Conservation (phyloP, 92 coral and sea anemone species). For the Porites divaricata region DNA sequence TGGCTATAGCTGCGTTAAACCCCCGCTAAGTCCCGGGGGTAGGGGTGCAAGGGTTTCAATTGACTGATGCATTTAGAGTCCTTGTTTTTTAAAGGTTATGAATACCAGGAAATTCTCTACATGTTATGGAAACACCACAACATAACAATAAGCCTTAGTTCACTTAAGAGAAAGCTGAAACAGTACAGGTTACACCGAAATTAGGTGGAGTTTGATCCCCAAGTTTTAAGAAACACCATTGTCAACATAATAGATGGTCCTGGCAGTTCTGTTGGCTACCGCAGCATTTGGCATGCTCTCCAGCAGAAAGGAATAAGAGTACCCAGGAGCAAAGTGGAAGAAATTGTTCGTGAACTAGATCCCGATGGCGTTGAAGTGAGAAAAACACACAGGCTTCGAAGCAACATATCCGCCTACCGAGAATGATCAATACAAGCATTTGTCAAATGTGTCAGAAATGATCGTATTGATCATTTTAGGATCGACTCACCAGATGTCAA, state of each 20-base stretch:
- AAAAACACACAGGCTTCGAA: too few relatives aligned
- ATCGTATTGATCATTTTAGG: too few relatives aligned
- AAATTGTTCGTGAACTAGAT: conserved; percentile 40
- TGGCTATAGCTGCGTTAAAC: too few relatives aligned
- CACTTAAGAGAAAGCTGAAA: conserved; percentile 47
- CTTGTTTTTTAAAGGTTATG: conserved; percentile 40
- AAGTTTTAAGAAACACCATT: conserved; percentile 7
- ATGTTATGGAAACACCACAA: background rate
- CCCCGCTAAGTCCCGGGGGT: too few relatives aligned
- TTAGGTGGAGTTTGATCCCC: conserved; percentile 35
- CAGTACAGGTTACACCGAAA: conserved; percentile 36
- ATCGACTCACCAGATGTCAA: too few relatives aligned
- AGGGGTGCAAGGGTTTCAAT: too few relatives aligned
- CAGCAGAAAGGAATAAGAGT: conserved; percentile 33
- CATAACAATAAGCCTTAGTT: conserved; percentile 37
- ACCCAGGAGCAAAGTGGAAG: conserved; percentile 39
- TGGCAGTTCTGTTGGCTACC: conserved; percentile 46
- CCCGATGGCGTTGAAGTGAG: conserved; percentile 51
- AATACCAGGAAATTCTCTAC: conserved; percentile 13
- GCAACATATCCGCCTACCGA: too few relatives aligned
- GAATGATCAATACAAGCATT: too few relatives aligned
- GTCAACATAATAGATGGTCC: conserved; percentile 43
- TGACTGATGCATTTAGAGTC: background rate
- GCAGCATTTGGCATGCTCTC: conserved; percentile 55
- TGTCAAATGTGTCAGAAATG: too few relatives aligned